Base-by-base conservation (phyloP, 2,797 vertebrate species). In the Glyptemys insculpta region DNA sequence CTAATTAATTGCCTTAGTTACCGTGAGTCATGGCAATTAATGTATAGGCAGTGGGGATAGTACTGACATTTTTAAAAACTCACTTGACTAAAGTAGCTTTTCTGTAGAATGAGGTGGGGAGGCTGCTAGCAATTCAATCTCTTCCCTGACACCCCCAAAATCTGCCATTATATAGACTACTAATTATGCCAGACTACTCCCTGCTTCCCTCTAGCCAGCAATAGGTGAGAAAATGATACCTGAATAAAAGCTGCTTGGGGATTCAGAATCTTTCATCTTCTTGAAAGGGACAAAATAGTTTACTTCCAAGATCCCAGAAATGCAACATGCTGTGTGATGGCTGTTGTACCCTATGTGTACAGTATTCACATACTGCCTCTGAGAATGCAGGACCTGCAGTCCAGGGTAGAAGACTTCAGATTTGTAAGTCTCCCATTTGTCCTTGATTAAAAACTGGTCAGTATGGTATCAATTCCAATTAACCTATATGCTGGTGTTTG, bases 161-260 rank as follows among this genome's bases (percentile, higher is more conserved):
- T 18, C 31, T 3, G 8, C 54, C 31, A 1, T 1, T 72, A 41
- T 79, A 89, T 86, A 59, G 34, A 90, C 62, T 93, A 21, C 34
- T 79, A 87, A 59, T 57, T 92, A 0, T 59, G 76, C 52, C 57
- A 86, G 88, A 91, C n/a, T 88, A 90, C 85, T 92, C 79, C 87
- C 82, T 92, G 85, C 85, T 92, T 93, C 83, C 81, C 65, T 88
- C 89, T 83, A 21, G 78, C 92, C 86, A 96, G 91, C 89, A 94
- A 94, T 56, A 95, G 15, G 18, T 68, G 19, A 3, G 49, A 91
- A 59, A 31, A 76, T 76, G 6, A 27, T 44, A 44, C 25, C 41
- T 76, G 72, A 47, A 29, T 47, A 90, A 92, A 93, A 86, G 87
- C 82, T 76, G 85, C 94, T 96, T 93, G 86, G 44, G 31, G 2